phyloP scores from a whole-genome alignment of 1,140 invertebrate species.

The Heliconius eleuchia region DNA sequence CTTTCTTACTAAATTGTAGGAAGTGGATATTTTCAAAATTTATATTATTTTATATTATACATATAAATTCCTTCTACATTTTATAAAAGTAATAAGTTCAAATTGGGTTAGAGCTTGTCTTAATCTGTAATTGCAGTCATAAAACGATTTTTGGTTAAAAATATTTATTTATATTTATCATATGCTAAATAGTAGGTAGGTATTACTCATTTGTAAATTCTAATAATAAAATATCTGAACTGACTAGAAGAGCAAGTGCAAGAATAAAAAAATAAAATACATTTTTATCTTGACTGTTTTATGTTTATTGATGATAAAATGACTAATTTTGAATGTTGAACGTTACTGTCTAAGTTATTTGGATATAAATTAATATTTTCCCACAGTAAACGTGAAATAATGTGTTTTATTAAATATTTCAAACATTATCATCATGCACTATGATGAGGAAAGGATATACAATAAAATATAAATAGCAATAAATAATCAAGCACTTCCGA shows the following conservation, averaged over 20 bases:
- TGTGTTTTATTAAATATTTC: slow-evolving; percentile 20
- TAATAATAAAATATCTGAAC: no score
- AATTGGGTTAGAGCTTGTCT: neutral
- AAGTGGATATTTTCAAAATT: neutral
- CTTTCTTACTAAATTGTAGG: neutral
- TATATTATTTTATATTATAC: neutral
- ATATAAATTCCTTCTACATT: neutral
- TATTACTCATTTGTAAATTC: no score
- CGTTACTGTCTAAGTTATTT: neutral
- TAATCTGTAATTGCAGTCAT: neutral
- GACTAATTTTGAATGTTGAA: neutral
- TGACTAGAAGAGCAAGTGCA: no score
- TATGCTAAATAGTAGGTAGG: no score
- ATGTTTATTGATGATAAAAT: neutral
- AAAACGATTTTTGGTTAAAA: neutral
- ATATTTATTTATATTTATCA: no score
- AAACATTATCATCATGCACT: slow-evolving; percentile 4
- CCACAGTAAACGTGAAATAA: neutral
- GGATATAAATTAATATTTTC: neutral
- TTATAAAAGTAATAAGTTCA: neutral
- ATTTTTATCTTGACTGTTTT: no score
- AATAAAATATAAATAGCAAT: slow-evolving; percentile 48
- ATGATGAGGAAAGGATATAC: slow-evolving; percentile 24
- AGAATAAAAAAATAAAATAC: no score
- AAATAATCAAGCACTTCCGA: slow-evolving; percentile 48